Conservation (phyloP, 2,888 invertebrate species). For the Phyto melanocephala region DNA sequence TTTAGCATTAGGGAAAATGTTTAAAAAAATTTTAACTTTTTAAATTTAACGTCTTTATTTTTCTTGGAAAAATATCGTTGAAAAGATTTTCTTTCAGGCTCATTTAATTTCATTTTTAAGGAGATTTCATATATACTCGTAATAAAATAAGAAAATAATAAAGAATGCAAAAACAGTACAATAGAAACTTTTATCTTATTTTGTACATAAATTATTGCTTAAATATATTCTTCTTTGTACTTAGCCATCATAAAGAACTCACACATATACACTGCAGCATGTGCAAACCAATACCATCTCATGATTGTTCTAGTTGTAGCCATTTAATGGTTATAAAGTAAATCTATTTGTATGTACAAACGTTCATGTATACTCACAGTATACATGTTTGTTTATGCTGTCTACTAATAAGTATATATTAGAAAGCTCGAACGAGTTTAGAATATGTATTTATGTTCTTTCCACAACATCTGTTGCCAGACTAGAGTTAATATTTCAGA, state of each 20-base stretch:
- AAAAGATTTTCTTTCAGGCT: no score
- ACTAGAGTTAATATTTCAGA: neutral
- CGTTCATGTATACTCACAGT: no score
- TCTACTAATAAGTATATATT: no score
- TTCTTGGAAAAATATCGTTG: no score
- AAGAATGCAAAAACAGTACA: neutral
- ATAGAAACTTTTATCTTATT: neutral
- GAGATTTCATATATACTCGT: no score
- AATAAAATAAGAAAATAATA: no score
- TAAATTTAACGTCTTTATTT: no score
- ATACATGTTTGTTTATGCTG: no score
- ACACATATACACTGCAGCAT: neutral
- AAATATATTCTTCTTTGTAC: neutral
- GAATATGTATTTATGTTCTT: slow-evolving; percentile 7
- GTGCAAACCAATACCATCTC: neutral
- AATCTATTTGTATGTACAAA: neutral
- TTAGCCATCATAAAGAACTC: neutral
- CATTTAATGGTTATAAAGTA: slow-evolving; percentile 33
- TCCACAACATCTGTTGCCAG: slow-evolving; percentile 32
- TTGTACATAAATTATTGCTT: neutral
- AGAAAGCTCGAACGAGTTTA: no score
- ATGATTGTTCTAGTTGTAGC: neutral
- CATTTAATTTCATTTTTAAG: no score
- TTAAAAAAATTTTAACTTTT: no score
- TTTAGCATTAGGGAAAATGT: no score